Base-by-base conservation (phyloP, 2,113 vertebrate species). In the Aplodontia rufa region DNA sequence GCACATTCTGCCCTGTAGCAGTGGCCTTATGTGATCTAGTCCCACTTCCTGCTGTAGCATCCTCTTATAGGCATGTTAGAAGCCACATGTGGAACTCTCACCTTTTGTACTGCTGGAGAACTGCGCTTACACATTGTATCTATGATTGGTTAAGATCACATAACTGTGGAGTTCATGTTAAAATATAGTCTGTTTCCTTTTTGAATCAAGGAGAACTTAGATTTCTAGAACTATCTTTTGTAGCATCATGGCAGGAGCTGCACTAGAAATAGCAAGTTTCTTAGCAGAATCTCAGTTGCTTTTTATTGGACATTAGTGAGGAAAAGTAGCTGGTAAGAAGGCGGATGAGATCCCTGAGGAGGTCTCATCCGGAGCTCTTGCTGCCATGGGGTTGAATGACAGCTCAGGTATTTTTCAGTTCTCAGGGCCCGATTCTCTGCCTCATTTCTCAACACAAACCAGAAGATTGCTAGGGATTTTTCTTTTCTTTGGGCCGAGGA, bases 21-120 rank as follows among this genome's bases (percentile, higher is more conserved):
- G 79, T 91, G 95, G 53, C 96, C 26, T 32, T 32, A 20, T 84
- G 93, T 95, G 84, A 83, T 68, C 72, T 82, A 80, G 85, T 32
- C 81, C 85, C 88, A 96, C 90, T 91, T 93, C 76, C 58, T 87
- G 58, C 83, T 66, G 0, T 32, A 72, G 91, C 96, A 60, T 92
- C 86, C 47, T 75, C 95, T 93, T 88, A 45, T 37, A 66, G 82
- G 64, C 68, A 86, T 80, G 85, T 88, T 80, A 82, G 92, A 92
- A 94, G 60, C 78, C 45, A 32, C 62, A 24, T 20, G 11, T 14
- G 78, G 88, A 84, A 90, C 69, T 75, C 74, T 0, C 71, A 53
- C 42, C 20, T 42, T 83, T 69, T 51, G 22, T 72, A 16, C 37
- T 89, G n/a, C 26, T 89, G 66, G 58, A 84, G 92, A 78, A 91